These are phyloP conservation scores for Furnarius figulus DNA, from an alignment of 2,113 vertebrate species.

Conservation along the genomic window DNA sequence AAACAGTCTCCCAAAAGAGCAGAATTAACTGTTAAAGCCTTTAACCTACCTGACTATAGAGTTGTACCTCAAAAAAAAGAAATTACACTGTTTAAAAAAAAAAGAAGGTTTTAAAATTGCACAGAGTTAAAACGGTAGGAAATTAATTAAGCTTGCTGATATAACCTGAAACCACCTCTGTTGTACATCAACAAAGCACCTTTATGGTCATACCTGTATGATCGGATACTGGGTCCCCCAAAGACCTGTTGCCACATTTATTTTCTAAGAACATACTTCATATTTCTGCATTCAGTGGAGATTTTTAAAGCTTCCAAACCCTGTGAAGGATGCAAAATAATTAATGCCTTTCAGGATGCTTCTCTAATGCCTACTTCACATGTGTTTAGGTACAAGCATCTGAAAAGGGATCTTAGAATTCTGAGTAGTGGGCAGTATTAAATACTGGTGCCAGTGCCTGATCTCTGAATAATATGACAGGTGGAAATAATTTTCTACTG, in stretches of 20 bases:
- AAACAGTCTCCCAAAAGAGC: neutral
- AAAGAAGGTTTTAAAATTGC: neutral
- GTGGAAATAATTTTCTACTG: neutral
- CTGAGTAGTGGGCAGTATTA: neutral
- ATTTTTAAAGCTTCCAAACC: neutral
- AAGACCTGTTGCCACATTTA: neutral
- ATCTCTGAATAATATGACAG: neutral
- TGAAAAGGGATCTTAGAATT: neutral
- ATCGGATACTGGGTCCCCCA: neutral
- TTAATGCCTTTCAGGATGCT: neutral
- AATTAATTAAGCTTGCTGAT: neutral
- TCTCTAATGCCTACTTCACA: neutral
- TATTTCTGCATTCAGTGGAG: neutral
- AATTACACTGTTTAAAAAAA: neutral
- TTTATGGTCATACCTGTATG: neutral
- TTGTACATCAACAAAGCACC: neutral
- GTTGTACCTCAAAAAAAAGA: neutral
- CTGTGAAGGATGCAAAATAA: neutral
- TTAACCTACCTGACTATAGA: neutral
- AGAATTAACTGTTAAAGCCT: neutral
- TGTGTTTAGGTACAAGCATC: neutral
- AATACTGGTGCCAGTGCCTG: neutral
- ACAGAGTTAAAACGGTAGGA: neutral
- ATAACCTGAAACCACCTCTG: neutral
- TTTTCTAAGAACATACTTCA: neutral